Evolutionary conservation across 2,888 invertebrate species (phyloP).

Genomic region (Drosophila phalerata): DNA sequence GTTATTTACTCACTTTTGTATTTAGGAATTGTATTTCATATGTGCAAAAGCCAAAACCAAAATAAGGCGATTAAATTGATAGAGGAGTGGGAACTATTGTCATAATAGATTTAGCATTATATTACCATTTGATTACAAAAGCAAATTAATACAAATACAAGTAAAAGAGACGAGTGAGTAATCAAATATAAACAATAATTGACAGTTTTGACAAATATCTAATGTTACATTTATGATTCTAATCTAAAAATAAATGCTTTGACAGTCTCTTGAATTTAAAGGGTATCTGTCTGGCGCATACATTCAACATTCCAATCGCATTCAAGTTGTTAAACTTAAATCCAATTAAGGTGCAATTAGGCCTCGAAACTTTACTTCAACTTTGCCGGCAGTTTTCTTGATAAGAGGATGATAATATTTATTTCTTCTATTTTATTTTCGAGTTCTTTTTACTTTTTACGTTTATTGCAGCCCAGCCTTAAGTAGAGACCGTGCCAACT

Average conservation of each 20-base stretch:
- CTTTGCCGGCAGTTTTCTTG: conserved; percentile 24
- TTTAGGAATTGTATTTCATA: conserved; percentile 21
- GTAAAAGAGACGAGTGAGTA: not conserved
- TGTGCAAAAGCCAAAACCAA: conserved; percentile 3
- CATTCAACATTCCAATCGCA: not conserved
- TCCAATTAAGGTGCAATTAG: conserved; percentile 48
- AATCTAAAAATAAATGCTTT: not conserved
- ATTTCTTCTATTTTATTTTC: conserved; percentile 8
- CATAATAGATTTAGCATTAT: conserved; percentile 7
- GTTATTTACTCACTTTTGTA: conserved; percentile 20
- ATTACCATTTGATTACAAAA: conserved; percentile 3
- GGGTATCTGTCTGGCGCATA: not conserved
- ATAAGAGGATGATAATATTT: conserved; percentile 28
- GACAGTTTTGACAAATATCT: not conserved
- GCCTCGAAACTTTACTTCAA: conserved; percentile 34
- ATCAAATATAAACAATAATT: not conserved
- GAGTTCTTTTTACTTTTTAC: not conserved
- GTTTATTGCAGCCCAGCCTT: conserved; percentile 23
- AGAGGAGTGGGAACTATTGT: not conserved
- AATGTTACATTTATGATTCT: not conserved
- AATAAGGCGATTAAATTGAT: not conserved
- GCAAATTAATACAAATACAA: conserved; percentile 14
- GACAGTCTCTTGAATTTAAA: not conserved
- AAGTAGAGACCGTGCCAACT: conserved; percentile 10
- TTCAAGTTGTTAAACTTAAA: conserved; percentile 28